Conservation (phyloP, 2,113 vertebrate genomes). For the Nothocercus nigrocapillus region DNA sequence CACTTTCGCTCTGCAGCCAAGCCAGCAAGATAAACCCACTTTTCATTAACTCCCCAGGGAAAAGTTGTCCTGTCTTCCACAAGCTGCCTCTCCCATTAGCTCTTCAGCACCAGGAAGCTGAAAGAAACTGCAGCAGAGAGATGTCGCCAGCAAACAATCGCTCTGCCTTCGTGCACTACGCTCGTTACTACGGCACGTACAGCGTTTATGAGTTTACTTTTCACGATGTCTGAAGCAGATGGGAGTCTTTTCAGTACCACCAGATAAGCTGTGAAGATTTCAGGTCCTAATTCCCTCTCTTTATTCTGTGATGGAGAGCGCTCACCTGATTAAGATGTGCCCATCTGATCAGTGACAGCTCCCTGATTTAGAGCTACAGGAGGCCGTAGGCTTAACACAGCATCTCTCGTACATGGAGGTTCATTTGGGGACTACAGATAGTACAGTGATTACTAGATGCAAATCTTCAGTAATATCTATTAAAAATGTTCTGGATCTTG, state of each 20-base stretch:
- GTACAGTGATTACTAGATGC: not conserved
- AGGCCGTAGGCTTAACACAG: not conserved
- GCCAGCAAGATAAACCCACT: not conserved
- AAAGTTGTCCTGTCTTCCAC: not conserved
- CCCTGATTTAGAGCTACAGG: not conserved
- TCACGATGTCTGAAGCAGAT: not conserved
- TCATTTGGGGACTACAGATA: not conserved
- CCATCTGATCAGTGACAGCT: not conserved
- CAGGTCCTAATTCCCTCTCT: not conserved
- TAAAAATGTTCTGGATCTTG: not conserved
- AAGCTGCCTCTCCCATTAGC: conserved; percentile 10
- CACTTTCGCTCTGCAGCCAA: not conserved
- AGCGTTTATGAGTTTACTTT: not conserved
- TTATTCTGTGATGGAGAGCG: not conserved
- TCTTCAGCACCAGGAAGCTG: not conserved
- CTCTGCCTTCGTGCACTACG: not conserved
- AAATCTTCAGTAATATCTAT: not conserved
- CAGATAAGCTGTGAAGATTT: not conserved
- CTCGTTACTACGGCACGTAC: not conserved
- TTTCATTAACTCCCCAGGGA: not conserved
- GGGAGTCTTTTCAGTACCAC: not conserved
- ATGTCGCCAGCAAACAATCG: not conserved
- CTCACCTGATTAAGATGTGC: not conserved
- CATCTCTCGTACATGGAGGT: not conserved
- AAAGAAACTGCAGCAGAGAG: conserved; percentile 1